Conservation (phyloP, 2,113 vertebrate genomes). For the Nipponia nippon region DNA sequence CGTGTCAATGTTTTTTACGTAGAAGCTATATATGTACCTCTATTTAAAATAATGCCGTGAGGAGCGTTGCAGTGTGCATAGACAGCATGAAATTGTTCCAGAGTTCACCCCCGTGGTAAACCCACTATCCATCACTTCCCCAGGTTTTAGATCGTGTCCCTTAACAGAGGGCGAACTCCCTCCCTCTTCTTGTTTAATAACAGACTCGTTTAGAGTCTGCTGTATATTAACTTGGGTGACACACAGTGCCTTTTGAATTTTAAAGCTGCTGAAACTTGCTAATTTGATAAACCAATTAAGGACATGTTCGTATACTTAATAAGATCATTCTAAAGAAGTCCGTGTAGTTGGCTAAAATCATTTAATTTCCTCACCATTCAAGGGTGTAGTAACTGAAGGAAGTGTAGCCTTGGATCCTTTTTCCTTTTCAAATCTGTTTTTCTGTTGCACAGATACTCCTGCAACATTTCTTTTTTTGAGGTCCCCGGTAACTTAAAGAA, state of each 20-base stretch:
- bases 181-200: neutral
- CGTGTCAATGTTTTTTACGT: rapidly evolving
- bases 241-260: constrained; percentile 65
- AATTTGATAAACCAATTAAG: constrained; percentile 67
- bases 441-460: neutral
- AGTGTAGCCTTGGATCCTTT: neutral
- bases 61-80: neutral
- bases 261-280: constrained; percentile 63
- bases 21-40: neutral
- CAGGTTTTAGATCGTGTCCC: neutral
- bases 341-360: neutral
- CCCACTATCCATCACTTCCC: neutral
- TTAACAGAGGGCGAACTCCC: neutral
- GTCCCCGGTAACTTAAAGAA: neutral
- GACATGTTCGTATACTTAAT: constrained; percentile 58
- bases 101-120: neutral
- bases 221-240: constrained; percentile 57
- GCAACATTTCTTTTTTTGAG: neutral
- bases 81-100: neutral
- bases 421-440: neutral
- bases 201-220: neutral
- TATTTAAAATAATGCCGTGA: neutral
- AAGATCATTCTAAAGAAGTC: constrained; percentile 56
- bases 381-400: constrained; percentile 42
- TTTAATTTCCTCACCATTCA: constrained; percentile 41